A percentile compares a stretch with the other conserved stretches of the same genome.
phyloP scores from a whole-genome alignment of 2,888 invertebrate genomes.

The Ommatoiulus sabulosus region DNA sequence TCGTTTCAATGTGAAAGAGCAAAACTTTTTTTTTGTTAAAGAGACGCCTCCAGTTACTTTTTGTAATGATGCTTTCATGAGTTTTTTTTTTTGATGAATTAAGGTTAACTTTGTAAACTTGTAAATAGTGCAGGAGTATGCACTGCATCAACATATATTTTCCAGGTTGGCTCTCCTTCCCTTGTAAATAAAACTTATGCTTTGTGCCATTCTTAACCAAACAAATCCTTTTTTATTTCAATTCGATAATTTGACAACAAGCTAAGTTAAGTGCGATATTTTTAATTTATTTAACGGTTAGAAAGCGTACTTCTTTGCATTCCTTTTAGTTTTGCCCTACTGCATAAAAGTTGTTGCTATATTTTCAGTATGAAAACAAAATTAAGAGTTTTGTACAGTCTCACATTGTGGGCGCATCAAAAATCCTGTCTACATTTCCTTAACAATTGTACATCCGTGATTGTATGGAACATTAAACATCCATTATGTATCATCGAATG shows the following conservation, averaged over 20 bases:
- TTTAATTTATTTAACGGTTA: background rate
- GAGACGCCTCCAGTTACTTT: background rate
- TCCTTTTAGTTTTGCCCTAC: background rate
- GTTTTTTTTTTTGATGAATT: background rate
- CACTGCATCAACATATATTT: background rate
- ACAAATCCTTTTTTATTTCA: background rate
- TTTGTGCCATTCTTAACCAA: background rate
- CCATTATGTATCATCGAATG: background rate
- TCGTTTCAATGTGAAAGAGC: background rate
- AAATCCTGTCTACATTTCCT: conserved; percentile 1
- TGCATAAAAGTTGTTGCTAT: too few relatives aligned
- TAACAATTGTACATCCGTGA: background rate
- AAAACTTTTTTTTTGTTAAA: background rate
- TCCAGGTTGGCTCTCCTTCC: background rate
- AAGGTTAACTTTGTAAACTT: background rate
- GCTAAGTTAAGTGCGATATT: background rate
- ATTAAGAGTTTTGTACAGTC: background rate
- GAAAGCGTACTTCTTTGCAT: background rate
- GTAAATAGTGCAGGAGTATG: background rate
- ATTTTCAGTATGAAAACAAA: too few relatives aligned
- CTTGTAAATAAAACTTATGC: conserved; percentile 8
- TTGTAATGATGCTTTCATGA: background rate
- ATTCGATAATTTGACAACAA: background rate
- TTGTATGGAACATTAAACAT: conserved; percentile 15
- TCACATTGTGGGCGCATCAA: background rate